phyloP scores from a whole-genome alignment of 1,140 invertebrate species.

The Sitophilus oryzae region DNA sequence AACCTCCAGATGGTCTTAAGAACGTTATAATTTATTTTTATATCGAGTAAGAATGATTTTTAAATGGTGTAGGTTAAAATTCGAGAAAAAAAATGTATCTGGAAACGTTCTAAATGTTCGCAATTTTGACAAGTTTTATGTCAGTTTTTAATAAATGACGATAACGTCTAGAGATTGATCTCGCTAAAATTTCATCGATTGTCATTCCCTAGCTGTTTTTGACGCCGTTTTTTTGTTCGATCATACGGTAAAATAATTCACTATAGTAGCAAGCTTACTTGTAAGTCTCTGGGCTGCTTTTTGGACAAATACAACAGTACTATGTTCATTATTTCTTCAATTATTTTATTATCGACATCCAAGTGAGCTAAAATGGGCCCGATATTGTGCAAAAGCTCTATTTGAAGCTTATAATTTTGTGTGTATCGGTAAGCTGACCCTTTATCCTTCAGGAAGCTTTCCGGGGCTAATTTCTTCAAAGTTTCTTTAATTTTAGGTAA shows the following conservation, averaged over 20 bases:
- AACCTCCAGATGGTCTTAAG: too few relatives aligned
- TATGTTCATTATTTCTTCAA: constrained; percentile 47
- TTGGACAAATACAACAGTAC: constrained; percentile 51
- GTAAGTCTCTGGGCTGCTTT: constrained; percentile 54
- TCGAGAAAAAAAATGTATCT: too few relatives aligned
- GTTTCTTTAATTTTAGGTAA: constrained; percentile 52
- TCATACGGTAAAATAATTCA: not conserved
- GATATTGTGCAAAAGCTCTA: constrained; percentile 49
- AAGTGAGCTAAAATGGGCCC: constrained; percentile 49
- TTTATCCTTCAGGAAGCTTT: constrained; percentile 54
- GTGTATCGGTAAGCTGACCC: constrained; percentile 54
- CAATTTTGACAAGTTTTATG: too few relatives aligned
- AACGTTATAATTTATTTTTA: too few relatives aligned
- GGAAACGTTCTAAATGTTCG: too few relatives aligned
- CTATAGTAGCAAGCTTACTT: constrained; percentile 47
- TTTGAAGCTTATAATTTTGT: constrained; percentile 56
- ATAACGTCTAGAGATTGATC: too few relatives aligned
- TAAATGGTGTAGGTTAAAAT: too few relatives aligned
- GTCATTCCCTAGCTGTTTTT: too few relatives aligned
- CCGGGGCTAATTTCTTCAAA: constrained; percentile 46
- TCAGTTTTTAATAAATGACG: too few relatives aligned
- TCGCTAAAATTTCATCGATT: too few relatives aligned
- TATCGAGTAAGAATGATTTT: too few relatives aligned
- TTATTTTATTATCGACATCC: constrained; percentile 46
- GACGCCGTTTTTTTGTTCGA: not conserved